Conservation (phyloP, 1,140 invertebrate genomes). For the Nixonia krombeini region DNA sequence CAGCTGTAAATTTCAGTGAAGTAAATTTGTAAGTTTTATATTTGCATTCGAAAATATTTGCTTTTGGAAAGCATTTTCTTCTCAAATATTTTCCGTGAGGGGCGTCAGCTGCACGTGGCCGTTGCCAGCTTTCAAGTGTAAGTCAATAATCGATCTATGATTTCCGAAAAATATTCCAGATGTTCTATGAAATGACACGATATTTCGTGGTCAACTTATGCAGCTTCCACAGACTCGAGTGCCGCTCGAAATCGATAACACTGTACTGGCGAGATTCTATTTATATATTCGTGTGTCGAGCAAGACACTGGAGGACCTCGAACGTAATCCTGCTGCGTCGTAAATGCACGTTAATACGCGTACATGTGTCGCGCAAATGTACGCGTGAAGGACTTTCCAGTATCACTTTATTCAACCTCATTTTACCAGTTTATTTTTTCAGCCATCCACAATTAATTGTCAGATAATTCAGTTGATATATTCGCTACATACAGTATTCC, state of each 20-base stretch:
- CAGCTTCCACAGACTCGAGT: slow-evolving; percentile 50
- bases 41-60: too few species aligned
- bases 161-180: slow-evolving; percentile 44
- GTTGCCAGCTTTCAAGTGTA: slow-evolving; percentile 11
- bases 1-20: too few species aligned
- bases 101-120: slow-evolving; percentile 28
- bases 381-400: not conserved
- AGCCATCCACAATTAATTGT: too few species aligned
- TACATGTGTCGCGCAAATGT: not conserved
- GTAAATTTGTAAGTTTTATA: too few species aligned
- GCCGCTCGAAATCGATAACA: slow-evolving; percentile 57
- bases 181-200: slow-evolving; percentile 18
- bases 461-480: too few species aligned
- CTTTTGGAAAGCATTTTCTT: too few species aligned
- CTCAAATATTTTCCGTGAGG: slow-evolving; percentile 25
- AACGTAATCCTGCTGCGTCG: slow-evolving; percentile 13
- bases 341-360: not conserved
- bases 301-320: slow-evolving; percentile 33
- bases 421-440: too few species aligned
- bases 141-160: slow-evolving; percentile 23
- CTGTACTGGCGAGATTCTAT: slow-evolving; percentile 50
- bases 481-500: too few species aligned
- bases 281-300: slow-evolving; percentile 51
- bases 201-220: slow-evolving; percentile 44
- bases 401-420: not conserved